Conservation (phyloP, 2,113 vertebrate genomes). For the Callaeas wilsoni region DNA sequence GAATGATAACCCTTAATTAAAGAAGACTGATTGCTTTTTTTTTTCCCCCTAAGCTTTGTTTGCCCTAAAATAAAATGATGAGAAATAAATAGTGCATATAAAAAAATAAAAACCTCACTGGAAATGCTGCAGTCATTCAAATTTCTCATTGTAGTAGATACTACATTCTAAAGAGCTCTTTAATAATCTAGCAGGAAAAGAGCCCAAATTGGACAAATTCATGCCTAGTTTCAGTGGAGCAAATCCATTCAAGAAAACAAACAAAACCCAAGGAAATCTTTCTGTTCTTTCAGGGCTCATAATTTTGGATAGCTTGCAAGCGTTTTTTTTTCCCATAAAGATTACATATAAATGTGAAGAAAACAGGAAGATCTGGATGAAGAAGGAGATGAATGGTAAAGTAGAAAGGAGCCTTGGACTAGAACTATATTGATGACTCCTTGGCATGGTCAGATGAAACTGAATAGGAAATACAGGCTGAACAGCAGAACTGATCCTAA, state of each 20-base stretch:
- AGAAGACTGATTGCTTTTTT: conserved; percentile 29
- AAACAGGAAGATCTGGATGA: neutral
- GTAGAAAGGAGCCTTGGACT: neutral
- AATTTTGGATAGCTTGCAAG: neutral
- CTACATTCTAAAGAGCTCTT: neutral
- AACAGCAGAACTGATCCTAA: neutral
- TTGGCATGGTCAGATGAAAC: neutral
- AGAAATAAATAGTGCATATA: conserved; percentile 24
- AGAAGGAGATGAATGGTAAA: neutral
- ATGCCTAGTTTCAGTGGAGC: neutral
- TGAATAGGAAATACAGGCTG: neutral
- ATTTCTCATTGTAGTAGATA: neutral
- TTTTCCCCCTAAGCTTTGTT: neutral
- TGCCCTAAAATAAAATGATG: conserved; percentile 6
- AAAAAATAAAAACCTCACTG: neutral
- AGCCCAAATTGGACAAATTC: neutral
- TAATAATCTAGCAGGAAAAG: neutral
- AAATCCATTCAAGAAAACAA: neutral
- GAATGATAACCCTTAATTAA: conserved; percentile 49
- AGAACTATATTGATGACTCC: neutral
- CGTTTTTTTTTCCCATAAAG: too few species aligned
- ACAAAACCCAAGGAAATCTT: neutral
- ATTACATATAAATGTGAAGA: neutral
- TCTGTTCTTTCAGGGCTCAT: neutral
- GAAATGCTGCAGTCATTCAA: neutral